Percentiles rank a stretch among this genome's conserved stretches.
phyloP scores from a whole-genome alignment of 2,888 invertebrate species.

The Lasioglossum pauxillum region DNA sequence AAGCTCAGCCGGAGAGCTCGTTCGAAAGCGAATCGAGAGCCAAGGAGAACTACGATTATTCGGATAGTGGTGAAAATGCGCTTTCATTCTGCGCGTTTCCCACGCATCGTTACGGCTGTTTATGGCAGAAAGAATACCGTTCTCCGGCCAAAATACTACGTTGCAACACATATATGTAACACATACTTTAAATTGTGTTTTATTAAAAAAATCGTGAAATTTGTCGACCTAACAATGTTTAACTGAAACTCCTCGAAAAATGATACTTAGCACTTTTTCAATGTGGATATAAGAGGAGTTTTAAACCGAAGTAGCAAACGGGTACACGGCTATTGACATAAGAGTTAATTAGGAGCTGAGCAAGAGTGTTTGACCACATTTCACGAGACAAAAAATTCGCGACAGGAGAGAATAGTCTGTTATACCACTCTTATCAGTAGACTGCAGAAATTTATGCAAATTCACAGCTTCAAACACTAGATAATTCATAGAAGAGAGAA shows the following conservation, averaged over 20 bases:
- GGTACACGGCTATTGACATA: background rate
- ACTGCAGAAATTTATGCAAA: background rate
- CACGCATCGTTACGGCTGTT: background rate
- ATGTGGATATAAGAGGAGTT: background rate
- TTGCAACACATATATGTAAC: too few relatives aligned
- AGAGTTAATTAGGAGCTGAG: background rate
- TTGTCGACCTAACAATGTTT: background rate
- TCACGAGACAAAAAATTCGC: background rate
- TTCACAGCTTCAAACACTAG: background rate
- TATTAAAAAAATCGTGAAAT: too few relatives aligned
- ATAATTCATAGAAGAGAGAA: background rate
- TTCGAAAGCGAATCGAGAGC: conserved; percentile 22
- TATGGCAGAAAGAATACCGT: background rate
- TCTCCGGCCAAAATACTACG: background rate
- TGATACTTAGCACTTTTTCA: background rate
- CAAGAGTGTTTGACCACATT: conserved; percentile 1
- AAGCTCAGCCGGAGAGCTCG: conserved; percentile 30
- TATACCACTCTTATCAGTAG: background rate
- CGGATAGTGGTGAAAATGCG: conserved; percentile 20
- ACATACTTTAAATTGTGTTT: too few relatives aligned
- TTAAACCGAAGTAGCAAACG: background rate
- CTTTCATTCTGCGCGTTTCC: conserved; percentile 10
- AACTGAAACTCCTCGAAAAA: background rate
- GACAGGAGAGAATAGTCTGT: background rate
- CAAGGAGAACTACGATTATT: conserved; percentile 33